Conservation (phyloP, 2,797 vertebrate species). For the Pipistrellus nathusii region DNA sequence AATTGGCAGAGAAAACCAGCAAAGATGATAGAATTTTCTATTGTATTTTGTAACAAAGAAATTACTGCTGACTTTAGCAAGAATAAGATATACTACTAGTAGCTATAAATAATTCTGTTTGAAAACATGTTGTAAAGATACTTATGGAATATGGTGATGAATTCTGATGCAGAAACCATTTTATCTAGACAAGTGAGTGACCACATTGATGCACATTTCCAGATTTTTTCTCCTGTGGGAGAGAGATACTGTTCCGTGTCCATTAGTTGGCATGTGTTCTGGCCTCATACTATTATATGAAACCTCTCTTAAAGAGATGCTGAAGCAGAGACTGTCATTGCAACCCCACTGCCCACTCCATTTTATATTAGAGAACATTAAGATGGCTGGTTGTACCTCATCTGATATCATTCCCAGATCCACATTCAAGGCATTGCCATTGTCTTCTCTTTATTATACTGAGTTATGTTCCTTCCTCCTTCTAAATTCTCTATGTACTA, state of each 20-base stretch:
- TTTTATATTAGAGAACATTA: not conserved
- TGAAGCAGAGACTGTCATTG: not conserved
- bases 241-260: not conserved
- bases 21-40: not conserved
- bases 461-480: not conserved
- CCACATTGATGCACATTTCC: not conserved
- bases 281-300: not conserved
- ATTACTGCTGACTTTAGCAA: not conserved
- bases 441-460: constrained; percentile 70
- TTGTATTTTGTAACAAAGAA: not conserved
- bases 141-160: not conserved
- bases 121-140: not conserved
- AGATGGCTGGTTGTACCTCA: constrained; percentile 62
- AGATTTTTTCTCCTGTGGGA: not conserved
- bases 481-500: not conserved
- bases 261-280: not conserved
- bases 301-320: constrained; percentile 11
- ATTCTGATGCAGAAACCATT: not conserved
- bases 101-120: not conserved
- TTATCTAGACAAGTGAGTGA: not conserved
- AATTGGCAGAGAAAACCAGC: not conserved
- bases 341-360: accelerated
- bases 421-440: not conserved
- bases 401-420: constrained; percentile 68
- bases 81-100: not conserved